Evolutionary conservation across 64 coral and sea anemone species (phyloP).

Genomic region (Dendronephthya gigantea): DNA sequence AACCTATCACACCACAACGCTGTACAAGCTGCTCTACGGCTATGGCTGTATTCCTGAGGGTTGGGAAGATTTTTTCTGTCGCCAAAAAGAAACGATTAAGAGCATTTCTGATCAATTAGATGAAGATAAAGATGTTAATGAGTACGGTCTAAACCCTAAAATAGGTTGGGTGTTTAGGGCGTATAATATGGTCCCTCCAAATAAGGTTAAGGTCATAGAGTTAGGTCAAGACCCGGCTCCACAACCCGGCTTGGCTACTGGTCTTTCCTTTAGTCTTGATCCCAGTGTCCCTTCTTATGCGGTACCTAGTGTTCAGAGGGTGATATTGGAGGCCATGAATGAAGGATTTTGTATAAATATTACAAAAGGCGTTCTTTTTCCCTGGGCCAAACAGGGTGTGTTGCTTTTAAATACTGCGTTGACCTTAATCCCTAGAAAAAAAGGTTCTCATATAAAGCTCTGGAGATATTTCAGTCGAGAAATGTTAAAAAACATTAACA

Average conservation of each 20-base stretch:
- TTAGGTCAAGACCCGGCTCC: constrained; percentile 34
- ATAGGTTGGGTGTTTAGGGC: constrained; percentile 25
- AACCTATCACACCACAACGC: constrained; percentile 6
- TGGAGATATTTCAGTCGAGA: constrained; percentile 3
- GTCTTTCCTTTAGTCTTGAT: constrained; percentile 26
- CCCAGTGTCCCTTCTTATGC: neutral
- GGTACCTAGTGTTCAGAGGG: constrained; percentile 27
- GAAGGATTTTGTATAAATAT: constrained; percentile 21
- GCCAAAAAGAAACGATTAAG: constrained; percentile 15
- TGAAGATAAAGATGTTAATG: neutral
- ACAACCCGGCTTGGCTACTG: constrained; percentile 21
- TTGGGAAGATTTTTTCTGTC: constrained; percentile 20
- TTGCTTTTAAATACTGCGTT: constrained; percentile 19
- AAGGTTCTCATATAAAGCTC: constrained; percentile 9
- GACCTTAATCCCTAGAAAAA: constrained; percentile 15
- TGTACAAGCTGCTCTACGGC: constrained; percentile 1
- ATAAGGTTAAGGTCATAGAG: constrained; percentile 4
- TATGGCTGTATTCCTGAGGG: neutral
- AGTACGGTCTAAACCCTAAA: constrained; percentile 9
- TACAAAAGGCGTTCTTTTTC: neutral
- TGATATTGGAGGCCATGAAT: constrained; percentile 20
- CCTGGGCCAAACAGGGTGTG: constrained; percentile 21
- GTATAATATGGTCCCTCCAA: constrained; percentile 17
- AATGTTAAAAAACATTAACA: constrained; percentile 13
- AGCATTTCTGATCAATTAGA: constrained; percentile 10